Conservation (phyloP, 2,888 invertebrate species). For the Oxystoma pomonae region DNA sequence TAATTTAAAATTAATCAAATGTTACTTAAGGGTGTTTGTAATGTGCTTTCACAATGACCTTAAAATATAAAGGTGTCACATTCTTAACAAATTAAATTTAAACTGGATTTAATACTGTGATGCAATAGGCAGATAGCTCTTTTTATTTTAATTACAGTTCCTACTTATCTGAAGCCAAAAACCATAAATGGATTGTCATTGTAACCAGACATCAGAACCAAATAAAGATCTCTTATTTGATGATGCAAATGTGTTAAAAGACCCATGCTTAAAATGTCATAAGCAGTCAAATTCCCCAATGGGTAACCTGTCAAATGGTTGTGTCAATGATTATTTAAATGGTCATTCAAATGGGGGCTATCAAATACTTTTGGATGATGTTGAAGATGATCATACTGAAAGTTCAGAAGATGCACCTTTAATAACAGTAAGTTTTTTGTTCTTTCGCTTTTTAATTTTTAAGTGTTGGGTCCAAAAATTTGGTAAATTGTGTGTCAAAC, state of each 20-base stretch:
- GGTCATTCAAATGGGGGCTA: conserved; percentile 15
- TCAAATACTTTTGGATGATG: conserved; percentile 7
- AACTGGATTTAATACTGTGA: no score
- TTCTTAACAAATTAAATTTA: no score
- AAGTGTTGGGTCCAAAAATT: no score
- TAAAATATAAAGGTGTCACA: no score
- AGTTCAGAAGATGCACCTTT: conserved; percentile 44
- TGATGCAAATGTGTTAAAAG: conserved; percentile 37
- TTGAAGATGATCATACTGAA: conserved; percentile 33
- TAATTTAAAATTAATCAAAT: no score
- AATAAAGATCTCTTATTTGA: conserved; percentile 39
- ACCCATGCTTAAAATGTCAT: conserved; percentile 24
- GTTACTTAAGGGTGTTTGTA: no score
- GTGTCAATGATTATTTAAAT: conserved; percentile 17
- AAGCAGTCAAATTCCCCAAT: conserved; percentile 10
- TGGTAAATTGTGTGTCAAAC: no score
- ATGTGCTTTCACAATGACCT: no score
- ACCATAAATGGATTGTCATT: conserved; percentile 9
- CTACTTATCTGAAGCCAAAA: no score
- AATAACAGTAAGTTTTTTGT: neutral
- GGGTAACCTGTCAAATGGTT: conserved; percentile 12
- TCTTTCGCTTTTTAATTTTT: neutral
- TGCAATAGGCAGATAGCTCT: no score
- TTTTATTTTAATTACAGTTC: no score
- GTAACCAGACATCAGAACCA: conserved; percentile 10